Base-by-base conservation (phyloP, 1,140 invertebrate genomes). In the Saccostrea glomerata region DNA sequence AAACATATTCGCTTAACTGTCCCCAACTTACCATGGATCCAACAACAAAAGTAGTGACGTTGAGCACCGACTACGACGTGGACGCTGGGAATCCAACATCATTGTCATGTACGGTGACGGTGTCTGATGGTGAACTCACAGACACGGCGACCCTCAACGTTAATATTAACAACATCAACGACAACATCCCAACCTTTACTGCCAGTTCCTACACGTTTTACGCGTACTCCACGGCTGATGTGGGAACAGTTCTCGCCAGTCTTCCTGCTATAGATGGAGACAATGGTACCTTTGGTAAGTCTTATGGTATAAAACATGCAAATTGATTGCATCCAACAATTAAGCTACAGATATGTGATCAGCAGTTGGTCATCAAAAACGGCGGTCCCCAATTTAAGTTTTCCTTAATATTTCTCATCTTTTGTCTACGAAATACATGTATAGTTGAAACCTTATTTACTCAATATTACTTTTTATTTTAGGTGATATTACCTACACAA, bases 81-180 rank as follows among this genome's bases (percentile, higher is more conserved):
- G 90, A 91, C 70, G 60, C 47, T 20, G 30, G 56, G 6, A 55
- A 15, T 20, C 36, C 84, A 40, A 40, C 88, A 17, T 66, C 89
- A 63, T 63, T 88, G 15, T 77, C 55, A 9, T 91, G 89, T 85
- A 85, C 56, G 0, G 84, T 90, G 12, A 88, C 88, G 17, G 88
- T 88, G 1, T 89, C 88, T 7, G 90, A 91, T 85, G 85, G 88
- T 30, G 84, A 85, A 40, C 70, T 89, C 4, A 88, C 36, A 20
- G 89, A 88, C 54, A 88, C 85, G 3, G 86, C 88, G 20, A 85
- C 82, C 2, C 23, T 89, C 1, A 66, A 58, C 20, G 87, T 91
- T 20, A 89, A 30, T 15, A 87, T 91, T 13, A 85, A 87, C 70
- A 87, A 89, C 36, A 84, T 91, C 0, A 91, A 91, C 77, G 89